Conservation (phyloP, 2,797 vertebrate species). For the Ataeniobius toweri region DNA sequence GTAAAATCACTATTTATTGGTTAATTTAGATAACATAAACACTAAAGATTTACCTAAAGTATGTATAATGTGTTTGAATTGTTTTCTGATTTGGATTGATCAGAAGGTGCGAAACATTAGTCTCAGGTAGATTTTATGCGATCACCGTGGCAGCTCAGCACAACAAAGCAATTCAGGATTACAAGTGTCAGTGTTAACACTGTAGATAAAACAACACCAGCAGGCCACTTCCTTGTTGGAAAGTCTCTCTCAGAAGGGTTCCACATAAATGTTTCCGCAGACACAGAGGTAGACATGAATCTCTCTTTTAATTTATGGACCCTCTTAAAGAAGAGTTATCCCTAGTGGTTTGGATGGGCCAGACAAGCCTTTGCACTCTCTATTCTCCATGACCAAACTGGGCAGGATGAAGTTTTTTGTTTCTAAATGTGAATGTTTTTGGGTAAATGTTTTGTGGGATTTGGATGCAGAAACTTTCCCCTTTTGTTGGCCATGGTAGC, state of each 20-base stretch:
- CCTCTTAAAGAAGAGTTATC: not conserved
- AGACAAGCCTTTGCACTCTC: not conserved
- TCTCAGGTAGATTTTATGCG: not conserved
- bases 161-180: not conserved
- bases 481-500: not conserved
- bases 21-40: not conserved
- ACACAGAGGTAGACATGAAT: constrained; percentile 1
- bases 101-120: not conserved
- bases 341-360: not conserved
- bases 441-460: not conserved
- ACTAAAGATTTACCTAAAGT: not conserved
- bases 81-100: not conserved
- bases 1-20: not conserved
- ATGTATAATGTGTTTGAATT: not conserved
- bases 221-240: constrained; percentile 1
- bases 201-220: constrained; percentile 1
- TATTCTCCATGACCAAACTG: not conserved
- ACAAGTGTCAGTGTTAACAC: not conserved
- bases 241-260: constrained; percentile 3
- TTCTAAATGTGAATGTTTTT: not conserved
- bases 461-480: not conserved
- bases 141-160: not conserved
- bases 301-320: not conserved
- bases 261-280: constrained; percentile 6
- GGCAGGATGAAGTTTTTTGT: not conserved